phyloP scores from a whole-genome alignment of 2,888 invertebrate genomes.

The Cyclophora albipunctata region DNA sequence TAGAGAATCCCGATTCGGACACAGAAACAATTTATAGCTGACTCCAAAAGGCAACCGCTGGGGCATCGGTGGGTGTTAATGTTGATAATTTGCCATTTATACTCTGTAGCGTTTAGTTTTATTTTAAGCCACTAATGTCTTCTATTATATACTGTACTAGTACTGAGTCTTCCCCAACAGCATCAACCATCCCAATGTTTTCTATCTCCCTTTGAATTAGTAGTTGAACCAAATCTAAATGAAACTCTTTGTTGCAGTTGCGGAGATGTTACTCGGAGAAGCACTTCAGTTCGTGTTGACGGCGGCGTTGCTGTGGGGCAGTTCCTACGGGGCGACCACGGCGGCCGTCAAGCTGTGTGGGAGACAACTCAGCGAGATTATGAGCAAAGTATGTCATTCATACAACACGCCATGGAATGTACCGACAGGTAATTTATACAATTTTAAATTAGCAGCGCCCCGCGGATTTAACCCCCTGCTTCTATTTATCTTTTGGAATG shows the following conservation, averaged over 20 bases:
- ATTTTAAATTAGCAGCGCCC: neutral
- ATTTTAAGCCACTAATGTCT: too few species aligned
- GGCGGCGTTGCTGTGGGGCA: constrained; percentile 42
- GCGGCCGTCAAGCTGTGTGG: constrained; percentile 58
- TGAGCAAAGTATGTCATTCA: constrained; percentile 61
- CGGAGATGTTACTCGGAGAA: constrained; percentile 47
- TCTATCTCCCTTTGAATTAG: too few species aligned
- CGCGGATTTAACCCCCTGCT: too few species aligned
- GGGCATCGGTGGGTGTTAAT: too few species aligned
- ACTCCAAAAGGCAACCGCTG: too few species aligned
- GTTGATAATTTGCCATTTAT: too few species aligned
- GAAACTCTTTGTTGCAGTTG: constrained; percentile 9
- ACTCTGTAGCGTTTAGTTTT: too few species aligned
- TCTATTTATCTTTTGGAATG: neutral
- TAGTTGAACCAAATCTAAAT: too few species aligned
- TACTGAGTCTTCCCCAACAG: neutral
- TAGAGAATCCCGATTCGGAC: neutral
- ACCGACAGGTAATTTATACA: constrained; percentile 42
- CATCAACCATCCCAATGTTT: too few species aligned
- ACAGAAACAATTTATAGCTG: too few species aligned
- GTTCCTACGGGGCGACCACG: constrained; percentile 41
- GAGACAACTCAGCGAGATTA: constrained; percentile 56
- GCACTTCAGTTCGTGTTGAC: constrained; percentile 43
- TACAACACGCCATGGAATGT: constrained; percentile 68
- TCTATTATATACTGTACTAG: neutral